Evolutionary conservation across 1,140 invertebrate genomes (phyloP).

Genomic region (Plutomurus gul): DNA sequence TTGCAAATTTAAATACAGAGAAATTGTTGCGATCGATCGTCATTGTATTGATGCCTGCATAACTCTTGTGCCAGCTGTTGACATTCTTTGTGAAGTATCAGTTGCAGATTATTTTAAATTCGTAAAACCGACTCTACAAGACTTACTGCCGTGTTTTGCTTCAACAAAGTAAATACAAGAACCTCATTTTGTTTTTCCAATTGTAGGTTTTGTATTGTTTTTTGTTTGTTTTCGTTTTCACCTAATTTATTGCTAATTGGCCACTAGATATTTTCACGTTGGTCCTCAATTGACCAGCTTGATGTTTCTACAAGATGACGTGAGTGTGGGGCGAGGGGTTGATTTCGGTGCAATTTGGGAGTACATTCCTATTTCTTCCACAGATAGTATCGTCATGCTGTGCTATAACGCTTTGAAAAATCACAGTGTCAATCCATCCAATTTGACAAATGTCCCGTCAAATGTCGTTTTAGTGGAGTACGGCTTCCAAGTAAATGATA

Average conservation of each 20-base stretch:
- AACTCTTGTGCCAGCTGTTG: constrained; percentile 66
- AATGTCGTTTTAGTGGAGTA: constrained; percentile 69
- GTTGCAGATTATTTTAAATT: constrained; percentile 61
- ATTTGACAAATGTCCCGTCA: constrained; percentile 61
- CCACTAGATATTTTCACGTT: constrained; percentile 64
- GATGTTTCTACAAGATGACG: constrained; percentile 56
- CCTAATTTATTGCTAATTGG: too few species aligned
- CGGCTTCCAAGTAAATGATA: constrained; percentile 63
- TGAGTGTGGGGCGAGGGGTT: constrained; percentile 48
- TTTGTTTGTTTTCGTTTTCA: constrained; percentile 52
- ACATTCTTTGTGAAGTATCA: constrained; percentile 58
- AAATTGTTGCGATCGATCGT: constrained; percentile 68
- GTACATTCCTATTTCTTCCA: constrained; percentile 62
- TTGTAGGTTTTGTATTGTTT: background rate
- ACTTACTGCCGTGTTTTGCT: constrained; percentile 62
- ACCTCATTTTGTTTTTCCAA: constrained; percentile 4
- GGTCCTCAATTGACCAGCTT: constrained; percentile 67
- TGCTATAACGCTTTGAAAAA: constrained; percentile 63
- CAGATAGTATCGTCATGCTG: constrained; percentile 64
- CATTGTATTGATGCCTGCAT: constrained; percentile 64
- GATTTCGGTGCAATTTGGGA: constrained; percentile 62
- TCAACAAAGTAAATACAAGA: constrained; percentile 58
- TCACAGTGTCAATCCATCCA: constrained; percentile 56
- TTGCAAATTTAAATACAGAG: constrained; percentile 59
- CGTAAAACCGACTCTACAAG: constrained; percentile 65